Conservation (phyloP, 2,113 vertebrate genomes). For the Riparia riparia region DNA sequence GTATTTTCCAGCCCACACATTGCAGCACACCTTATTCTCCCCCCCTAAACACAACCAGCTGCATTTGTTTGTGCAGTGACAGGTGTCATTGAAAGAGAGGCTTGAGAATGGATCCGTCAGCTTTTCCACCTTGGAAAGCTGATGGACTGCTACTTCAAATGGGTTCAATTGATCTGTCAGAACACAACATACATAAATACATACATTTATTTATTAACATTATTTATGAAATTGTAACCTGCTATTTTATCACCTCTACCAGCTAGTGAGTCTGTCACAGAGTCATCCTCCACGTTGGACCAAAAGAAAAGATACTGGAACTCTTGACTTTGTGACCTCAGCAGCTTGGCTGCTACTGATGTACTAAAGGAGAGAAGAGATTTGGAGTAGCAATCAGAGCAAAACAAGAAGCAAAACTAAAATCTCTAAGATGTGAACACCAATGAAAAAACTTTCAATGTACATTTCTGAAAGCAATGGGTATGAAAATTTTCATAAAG, state of each 20-base stretch:
- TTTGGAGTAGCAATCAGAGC: background rate
- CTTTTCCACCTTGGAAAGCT: conserved; percentile 21
- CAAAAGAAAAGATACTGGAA: background rate
- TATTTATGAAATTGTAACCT: conserved; percentile 33
- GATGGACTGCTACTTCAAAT: conserved; percentile 1
- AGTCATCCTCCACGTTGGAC: background rate
- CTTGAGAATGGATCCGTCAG: background rate
- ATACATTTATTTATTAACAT: background rate
- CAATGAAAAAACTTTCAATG: background rate
- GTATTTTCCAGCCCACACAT: background rate
- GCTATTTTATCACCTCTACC: conserved; percentile 48
- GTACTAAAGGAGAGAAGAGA: background rate
- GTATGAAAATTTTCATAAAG: background rate
- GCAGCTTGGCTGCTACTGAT: background rate
- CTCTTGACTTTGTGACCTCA: background rate
- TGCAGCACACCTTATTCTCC: background rate
- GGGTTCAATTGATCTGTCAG: conserved; percentile 59
- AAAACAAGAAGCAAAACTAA: background rate
- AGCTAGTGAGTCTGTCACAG: background rate
- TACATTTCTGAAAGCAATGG: background rate
- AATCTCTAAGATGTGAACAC: rapidly evolving
- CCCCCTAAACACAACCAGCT: background rate
- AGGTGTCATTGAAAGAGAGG: conserved; percentile 26
- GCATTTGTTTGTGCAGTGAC: conserved; percentile 1
- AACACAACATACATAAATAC: background rate